Evolutionary conservation across 2,113 vertebrate genomes (phyloP).

Genomic region (Tricholaema leucomelas): DNA sequence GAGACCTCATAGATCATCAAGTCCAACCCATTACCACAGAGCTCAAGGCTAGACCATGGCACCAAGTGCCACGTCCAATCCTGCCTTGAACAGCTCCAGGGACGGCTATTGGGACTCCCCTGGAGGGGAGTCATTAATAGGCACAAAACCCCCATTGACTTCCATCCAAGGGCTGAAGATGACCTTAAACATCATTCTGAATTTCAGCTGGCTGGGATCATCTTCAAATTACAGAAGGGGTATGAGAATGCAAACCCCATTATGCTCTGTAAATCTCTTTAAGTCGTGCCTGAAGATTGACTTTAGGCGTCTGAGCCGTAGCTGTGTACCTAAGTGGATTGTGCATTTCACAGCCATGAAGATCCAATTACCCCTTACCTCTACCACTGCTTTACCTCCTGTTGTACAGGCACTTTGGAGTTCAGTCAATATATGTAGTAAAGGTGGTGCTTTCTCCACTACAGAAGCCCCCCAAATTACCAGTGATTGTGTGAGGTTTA

Average conservation of each 20-base stretch:
- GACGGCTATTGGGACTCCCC: not conserved
- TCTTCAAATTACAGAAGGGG: not conserved
- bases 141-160: not conserved
- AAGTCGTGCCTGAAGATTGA: not conserved
- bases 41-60: too few relatives aligned
- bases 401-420: not conserved
- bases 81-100: too few relatives aligned
- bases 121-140: not conserved
- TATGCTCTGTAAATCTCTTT: not conserved
- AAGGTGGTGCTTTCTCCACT: not conserved
- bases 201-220: not conserved
- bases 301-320: not conserved
- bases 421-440: not conserved
- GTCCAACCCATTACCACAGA: too few relatives aligned
- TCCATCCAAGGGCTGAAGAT: not conserved
- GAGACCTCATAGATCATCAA: too few relatives aligned
- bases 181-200: slow-evolving; percentile 3
- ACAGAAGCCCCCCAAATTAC: not conserved
- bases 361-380: not conserved
- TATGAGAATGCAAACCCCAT: not conserved
- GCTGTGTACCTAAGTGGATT: not conserved
- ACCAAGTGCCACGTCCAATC: too few relatives aligned
- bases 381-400: not conserved
- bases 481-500: too few relatives aligned
- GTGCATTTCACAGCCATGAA: not conserved